Base-by-base conservation (phyloP, 2,888 invertebrate genomes). In the Nymphalis urticae region DNA sequence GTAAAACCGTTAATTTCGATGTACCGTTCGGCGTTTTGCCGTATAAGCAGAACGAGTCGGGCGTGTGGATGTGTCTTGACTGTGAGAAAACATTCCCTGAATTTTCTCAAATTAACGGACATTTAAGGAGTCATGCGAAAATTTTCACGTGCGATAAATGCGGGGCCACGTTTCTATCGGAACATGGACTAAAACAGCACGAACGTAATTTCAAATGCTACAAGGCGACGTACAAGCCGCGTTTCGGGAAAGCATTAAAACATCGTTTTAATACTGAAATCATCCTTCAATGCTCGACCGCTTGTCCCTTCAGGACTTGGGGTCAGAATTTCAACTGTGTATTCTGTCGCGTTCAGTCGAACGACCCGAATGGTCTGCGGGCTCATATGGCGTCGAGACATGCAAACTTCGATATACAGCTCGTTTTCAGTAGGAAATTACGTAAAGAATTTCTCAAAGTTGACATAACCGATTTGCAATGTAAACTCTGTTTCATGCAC, bases 271-370 rank as follows among this genome's bases (percentile, higher is more conserved):
- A 91, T 72, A 90, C 90, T 1, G 91, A 91, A 73, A 90, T 91
- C 17, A 92, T 92, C 66, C 76, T 92, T 1, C 88, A 91, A 73
- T 91, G 90, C 75, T 92, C 91, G 6, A 92, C 91, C 0, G 92
- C 90, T 2, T 86, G 87, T 54, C 92, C 92, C 0, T 92, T 92
- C 56, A 82, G 92, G 54, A 91, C 90, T 32, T 91, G 91, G 91
- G 91, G 90, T 0, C 90, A 91, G 73, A 91, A 91, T 68, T 92
- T 92, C 65, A 91, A 90, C 65, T 92, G 92, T 66, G 87, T 90
- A 0, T 86, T 91, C 60, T 92, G 92, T 69, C 78, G 91, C 13
- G 91, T 91, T 0, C 90, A 91, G 62, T 89, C 92, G 0, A 89
- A 89, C 63, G 91, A 91, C 70, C 92, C 92, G 0, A 85, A 85